These are phyloP conservation scores for Eonycteris spelaea DNA, from an alignment of 2,113 vertebrate genomes.

Conservation along the genomic window DNA sequence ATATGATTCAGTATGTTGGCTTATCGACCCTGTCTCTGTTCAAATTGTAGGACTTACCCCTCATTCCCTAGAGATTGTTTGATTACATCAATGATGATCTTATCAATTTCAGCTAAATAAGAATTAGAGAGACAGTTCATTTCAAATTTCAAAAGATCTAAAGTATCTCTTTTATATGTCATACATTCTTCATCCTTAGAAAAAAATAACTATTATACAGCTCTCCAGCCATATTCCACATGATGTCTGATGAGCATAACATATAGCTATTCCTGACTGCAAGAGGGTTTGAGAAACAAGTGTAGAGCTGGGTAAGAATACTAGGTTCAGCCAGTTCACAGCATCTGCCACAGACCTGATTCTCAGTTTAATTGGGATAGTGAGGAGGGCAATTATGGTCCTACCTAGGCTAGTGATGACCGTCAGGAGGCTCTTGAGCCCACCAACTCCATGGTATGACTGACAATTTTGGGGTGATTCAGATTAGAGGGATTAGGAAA, in stretches of 20 bases:
- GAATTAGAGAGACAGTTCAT: background rate
- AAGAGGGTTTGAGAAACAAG: background rate
- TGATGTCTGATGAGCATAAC: background rate
- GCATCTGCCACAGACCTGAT: background rate
- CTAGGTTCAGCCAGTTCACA: background rate
- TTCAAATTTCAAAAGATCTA: background rate
- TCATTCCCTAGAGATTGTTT: background rate
- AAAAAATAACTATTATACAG: background rate
- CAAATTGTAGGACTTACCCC: background rate
- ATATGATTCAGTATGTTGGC: background rate
- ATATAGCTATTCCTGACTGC: background rate
- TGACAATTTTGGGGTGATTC: background rate
- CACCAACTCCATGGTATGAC: background rate
- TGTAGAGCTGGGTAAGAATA: background rate
- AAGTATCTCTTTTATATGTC: background rate
- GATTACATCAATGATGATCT: background rate
- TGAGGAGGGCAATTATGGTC: background rate
- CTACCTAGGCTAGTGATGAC: background rate
- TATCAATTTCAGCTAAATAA: background rate
- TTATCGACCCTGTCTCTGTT: background rate
- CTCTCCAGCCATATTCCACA: background rate
- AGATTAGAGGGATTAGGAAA: background rate
- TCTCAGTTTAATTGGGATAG: background rate
- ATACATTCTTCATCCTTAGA: background rate
- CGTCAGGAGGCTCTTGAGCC: background rate